Evolutionary conservation across 1,140 invertebrate species (phyloP).

Genomic region (Anadara kagoshimensis): DNA sequence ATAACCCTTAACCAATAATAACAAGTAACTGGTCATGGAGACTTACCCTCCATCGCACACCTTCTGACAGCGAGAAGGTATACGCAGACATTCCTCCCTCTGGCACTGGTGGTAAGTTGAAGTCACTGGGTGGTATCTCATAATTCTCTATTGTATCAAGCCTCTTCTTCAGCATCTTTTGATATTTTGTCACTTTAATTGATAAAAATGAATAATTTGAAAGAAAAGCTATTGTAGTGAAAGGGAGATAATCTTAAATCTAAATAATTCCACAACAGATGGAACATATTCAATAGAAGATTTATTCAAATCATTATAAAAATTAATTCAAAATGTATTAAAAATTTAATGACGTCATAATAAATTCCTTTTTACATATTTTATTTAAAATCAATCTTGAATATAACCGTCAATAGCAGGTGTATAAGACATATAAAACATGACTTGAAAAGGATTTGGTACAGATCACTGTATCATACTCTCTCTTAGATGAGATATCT

Average conservation of each 20-base stretch:
- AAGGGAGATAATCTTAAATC: conserved; percentile 2
- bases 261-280: neutral
- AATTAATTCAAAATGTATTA: too few species aligned
- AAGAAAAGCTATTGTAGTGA: neutral
- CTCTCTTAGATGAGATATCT: too few species aligned
- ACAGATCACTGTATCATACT: too few species aligned
- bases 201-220: conserved; percentile 5
- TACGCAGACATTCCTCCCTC: conserved; percentile 63
- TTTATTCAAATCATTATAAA: too few species aligned
- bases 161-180: conserved; percentile 64
- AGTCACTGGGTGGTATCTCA: conserved; percentile 57
- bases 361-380: too few species aligned
- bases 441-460: too few species aligned
- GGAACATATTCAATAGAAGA: too few species aligned
- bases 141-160: conserved; percentile 66
- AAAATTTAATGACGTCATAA: too few species aligned
- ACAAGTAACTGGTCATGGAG: neutral
- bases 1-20: too few species aligned
- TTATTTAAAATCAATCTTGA: too few species aligned
- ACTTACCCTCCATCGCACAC: conserved; percentile 68
- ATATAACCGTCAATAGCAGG: too few species aligned
- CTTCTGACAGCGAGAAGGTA: conserved; percentile 66
- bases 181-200: conserved; percentile 66
- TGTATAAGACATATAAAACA: too few species aligned
- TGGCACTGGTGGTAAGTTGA: conserved; percentile 63